phyloP scores from a whole-genome alignment of 2,888 invertebrate genomes.

The Lacanobia oleracea region DNA sequence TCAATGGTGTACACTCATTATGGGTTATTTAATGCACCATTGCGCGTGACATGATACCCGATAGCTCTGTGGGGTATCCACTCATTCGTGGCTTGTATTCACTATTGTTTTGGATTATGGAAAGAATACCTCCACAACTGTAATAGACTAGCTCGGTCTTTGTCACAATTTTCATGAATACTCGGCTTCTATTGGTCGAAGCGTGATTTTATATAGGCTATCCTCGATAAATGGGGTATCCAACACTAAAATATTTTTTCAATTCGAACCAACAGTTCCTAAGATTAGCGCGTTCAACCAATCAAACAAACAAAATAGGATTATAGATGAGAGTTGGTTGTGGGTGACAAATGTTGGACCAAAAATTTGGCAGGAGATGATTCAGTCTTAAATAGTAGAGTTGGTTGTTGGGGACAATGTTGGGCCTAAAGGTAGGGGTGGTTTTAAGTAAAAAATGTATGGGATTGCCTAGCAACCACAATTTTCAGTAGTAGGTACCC shows the following conservation, averaged over 20 bases:
- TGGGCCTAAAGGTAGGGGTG: background rate
- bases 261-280: no score
- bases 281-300: no score
- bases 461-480: background rate
- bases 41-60: constrained; percentile 49
- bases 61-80: constrained; percentile 45
- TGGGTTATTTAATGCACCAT: constrained; percentile 59
- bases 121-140: constrained; percentile 9
- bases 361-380: background rate
- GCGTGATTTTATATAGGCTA: no score
- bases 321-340: background rate
- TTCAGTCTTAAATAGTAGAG: no score
- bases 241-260: no score
- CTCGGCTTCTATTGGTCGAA: no score
- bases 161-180: no score
- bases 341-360: constrained; percentile 13
- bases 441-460: background rate
- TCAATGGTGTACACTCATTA: constrained; percentile 40
- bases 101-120: constrained; percentile 50
- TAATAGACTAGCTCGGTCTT: background rate
- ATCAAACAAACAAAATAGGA: no score
- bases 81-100: constrained; percentile 47
- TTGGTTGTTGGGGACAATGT: constrained; percentile 6
- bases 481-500: background rate
- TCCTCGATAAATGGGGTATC: no score